Evolutionary conservation across 2,797 vertebrate genomes (phyloP).

Genomic region (Geotrypetes seraphini): DNA sequence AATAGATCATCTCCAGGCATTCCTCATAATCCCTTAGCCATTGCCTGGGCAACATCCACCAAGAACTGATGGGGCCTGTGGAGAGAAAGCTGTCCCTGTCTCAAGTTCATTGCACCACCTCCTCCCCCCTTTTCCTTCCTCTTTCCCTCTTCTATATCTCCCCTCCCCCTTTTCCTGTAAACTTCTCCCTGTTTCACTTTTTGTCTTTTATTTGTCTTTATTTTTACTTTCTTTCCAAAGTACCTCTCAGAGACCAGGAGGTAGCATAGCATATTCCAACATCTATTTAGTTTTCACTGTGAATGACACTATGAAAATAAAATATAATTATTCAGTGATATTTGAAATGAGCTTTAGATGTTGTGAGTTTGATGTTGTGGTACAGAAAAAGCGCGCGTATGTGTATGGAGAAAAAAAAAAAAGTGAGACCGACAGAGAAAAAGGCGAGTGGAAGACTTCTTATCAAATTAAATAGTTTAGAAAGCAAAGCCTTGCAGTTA

Average conservation of each 20-base stretch:
- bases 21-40: slow-evolving; percentile 57
- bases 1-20: slow-evolving; percentile 51
- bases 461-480: slow-evolving; percentile 26
- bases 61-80: slow-evolving; percentile 30
- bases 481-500: slow-evolving; percentile 24
- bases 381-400: slow-evolving; percentile 12
- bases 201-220: too few relatives aligned
- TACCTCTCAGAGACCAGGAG: neutral
- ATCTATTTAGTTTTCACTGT: slow-evolving; percentile 18
- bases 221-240: too few relatives aligned
- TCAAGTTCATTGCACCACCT: slow-evolving; percentile 27
- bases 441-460: slow-evolving; percentile 25
- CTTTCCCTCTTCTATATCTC: too few relatives aligned
- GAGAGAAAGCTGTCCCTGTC: slow-evolving; percentile 41
- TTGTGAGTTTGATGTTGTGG: slow-evolving; percentile 18
- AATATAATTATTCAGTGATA: slow-evolving; percentile 20
- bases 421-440: too few relatives aligned
- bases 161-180: neutral
- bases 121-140: neutral
- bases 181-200: neutral
- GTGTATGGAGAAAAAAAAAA: too few relatives aligned
- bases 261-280: neutral
- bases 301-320: neutral
- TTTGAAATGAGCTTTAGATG: slow-evolving; percentile 9
- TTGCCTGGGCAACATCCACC: slow-evolving; percentile 60